These are phyloP conservation scores for Callocephalon fimbriatum DNA, from an alignment of 2,113 vertebrate genomes.

Conservation along the genomic window DNA sequence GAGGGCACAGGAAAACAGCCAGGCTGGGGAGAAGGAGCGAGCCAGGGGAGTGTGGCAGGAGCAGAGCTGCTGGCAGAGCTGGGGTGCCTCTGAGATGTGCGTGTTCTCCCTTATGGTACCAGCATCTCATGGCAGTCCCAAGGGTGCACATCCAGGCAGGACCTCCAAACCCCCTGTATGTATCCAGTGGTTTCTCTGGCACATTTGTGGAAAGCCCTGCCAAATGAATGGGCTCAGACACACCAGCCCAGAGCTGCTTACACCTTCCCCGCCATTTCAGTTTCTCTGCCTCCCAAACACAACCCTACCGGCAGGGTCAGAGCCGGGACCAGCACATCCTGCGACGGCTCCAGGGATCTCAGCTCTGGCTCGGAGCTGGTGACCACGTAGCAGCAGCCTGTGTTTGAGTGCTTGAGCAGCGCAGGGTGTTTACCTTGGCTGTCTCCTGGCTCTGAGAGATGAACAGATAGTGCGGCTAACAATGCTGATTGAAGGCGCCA, in stretches of 20 bases:
- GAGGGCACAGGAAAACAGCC: neutral
- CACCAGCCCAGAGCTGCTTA: neutral
- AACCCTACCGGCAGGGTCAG: neutral
- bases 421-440: constrained; percentile 31
- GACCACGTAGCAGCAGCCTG: neutral
- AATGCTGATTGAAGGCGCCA: constrained; percentile 27
- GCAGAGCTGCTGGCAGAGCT: neutral
- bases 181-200: neutral
- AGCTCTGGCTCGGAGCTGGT: neutral
- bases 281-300: neutral
- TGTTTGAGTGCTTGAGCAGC: neutral
- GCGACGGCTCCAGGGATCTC: neutral
- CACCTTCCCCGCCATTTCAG: neutral
- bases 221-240: neutral
- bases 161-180: neutral
- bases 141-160: neutral
- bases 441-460: neutral
- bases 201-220: neutral
- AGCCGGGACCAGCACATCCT: neutral
- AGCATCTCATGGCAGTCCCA: neutral
- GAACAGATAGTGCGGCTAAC: constrained; percentile 18
- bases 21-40: neutral
- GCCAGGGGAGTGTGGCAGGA: neutral
- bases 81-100: neutral
- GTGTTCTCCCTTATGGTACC: fast-evolving